Evolutionary conservation across 2,797 vertebrate species (phyloP).

Genomic region (Clarias platycephalus): DNA sequence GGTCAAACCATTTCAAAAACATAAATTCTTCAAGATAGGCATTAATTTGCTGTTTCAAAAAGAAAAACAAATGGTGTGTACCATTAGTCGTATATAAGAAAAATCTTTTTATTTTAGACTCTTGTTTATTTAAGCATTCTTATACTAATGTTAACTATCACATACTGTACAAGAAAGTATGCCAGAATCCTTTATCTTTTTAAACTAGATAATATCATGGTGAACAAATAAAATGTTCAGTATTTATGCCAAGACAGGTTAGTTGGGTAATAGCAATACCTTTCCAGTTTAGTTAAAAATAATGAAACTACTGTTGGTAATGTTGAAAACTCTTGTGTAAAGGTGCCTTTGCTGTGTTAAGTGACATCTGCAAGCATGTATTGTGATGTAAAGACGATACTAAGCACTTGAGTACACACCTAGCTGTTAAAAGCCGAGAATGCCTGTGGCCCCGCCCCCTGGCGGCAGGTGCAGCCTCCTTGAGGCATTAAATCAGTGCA

Average conservation of each 20-base stretch:
- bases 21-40: neutral
- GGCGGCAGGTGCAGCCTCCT: slow-evolving; percentile 7
- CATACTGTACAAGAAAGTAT: neutral
- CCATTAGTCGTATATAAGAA: neutral
- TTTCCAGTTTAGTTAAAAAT: too few relatives aligned
- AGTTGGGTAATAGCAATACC: neutral
- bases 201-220: neutral
- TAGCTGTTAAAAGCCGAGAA: neutral
- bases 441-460: neutral
- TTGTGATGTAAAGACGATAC: neutral
- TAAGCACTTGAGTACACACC: too few relatives aligned
- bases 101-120: neutral
- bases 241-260: neutral
- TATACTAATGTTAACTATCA: neutral
- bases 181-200: neutral
- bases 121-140: neutral
- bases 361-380: neutral
- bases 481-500: slow-evolving; percentile 1
- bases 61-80: neutral
- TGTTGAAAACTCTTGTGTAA: neutral
- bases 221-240: neutral
- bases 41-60: neutral
- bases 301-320: neutral
- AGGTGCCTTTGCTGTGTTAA: neutral
- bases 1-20: neutral